These are phyloP conservation scores for Coelopa frigida DNA, from an alignment of 1,140 invertebrate genomes.

Conservation along the genomic window DNA sequence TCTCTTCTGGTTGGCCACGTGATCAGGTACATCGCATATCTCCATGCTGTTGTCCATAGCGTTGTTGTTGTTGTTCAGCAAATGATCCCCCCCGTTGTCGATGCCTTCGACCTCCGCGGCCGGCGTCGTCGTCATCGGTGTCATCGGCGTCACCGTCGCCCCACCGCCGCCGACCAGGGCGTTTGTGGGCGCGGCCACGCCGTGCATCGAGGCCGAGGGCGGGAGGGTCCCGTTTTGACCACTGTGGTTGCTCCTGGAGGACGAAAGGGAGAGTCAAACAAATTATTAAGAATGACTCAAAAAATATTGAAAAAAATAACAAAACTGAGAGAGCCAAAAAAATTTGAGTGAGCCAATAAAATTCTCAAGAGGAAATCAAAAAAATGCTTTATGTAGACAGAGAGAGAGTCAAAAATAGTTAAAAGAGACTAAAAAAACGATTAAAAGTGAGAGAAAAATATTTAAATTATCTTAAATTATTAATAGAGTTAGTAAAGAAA, in stretches of 20 bases:
- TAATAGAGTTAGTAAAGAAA: no score
- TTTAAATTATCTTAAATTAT: no score
- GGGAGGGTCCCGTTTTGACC: slow-evolving; percentile 38
- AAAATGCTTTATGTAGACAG: no score
- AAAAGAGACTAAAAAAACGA: no score
- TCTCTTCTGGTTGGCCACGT: slow-evolving; percentile 86
- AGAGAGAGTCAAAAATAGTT: no score
- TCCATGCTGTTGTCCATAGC: slow-evolving; percentile 54
- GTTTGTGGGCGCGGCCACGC: slow-evolving; percentile 28
- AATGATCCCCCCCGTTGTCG: slow-evolving; percentile 27
- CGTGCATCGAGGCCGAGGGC: slow-evolving; percentile 34
- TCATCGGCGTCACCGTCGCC: no score
- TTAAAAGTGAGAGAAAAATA: no score
- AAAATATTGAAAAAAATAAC: no score
- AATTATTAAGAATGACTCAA: slow-evolving; percentile 2
- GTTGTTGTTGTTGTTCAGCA: slow-evolving; percentile 62
- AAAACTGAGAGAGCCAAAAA: no score
- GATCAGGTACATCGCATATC: slow-evolving; percentile 76
- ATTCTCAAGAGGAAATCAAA: no score
- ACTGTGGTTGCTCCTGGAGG: slow-evolving; percentile 39
- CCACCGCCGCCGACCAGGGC: slow-evolving; percentile 21
- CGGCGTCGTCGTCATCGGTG: slow-evolving; percentile 12
- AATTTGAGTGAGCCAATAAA: no score
- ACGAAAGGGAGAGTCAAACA: neutral
- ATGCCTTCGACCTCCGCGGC: slow-evolving; percentile 24